Evolutionary conservation across 2,888 invertebrate species (phyloP), one percentile per base, ranked within the genome.

Genomic region (Eustalomyia histrio): DNA sequence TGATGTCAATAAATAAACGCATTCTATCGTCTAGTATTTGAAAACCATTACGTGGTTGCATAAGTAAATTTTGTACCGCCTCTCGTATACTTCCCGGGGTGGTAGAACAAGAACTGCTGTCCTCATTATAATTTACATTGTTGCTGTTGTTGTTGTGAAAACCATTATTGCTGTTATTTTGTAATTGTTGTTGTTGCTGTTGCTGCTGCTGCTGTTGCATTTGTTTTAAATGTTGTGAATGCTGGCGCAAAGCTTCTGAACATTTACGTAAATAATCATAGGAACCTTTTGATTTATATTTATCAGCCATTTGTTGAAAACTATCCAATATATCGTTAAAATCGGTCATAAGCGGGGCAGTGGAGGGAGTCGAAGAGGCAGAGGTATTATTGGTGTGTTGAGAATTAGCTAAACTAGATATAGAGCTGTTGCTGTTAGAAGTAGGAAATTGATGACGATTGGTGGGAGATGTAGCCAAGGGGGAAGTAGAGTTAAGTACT

Each of bases 21-120:
- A 95, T 92, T 89, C 95, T 94, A 91, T 95, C 95, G 87, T 95
- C 95, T 91, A 94, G 93, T 88, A 94, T 94, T 86, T 94, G 94
- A 90, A 95, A 94, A 21, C 95, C 95, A 88, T 95, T 95, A 79
- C 95, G 91, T 14, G 95, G 94, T 89, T 94, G 94, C 85, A 92
- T 92, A 76, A 94, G 91, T 63, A 95, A 91, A 85, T 94, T 94
- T 82, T 94, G 92, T 55, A 95, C 94, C 8, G 94, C 94, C 84
- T 94, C 94, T 0, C 94, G 91, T 33, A 94, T 94, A 24, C 94
- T 93, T 7, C 93, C 93, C 14, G 93, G 93, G 29, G 93, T 93
- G 85, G 91, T 90, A 82, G 89, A 89, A 82, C 90, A 88, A 10
- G 89, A 88, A 76, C 89, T 89, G 76, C 90, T 88, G 67, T 90